phyloP scores from a whole-genome alignment of 2,888 invertebrate genomes.

The Caenorhabditis drosophilae region DNA sequence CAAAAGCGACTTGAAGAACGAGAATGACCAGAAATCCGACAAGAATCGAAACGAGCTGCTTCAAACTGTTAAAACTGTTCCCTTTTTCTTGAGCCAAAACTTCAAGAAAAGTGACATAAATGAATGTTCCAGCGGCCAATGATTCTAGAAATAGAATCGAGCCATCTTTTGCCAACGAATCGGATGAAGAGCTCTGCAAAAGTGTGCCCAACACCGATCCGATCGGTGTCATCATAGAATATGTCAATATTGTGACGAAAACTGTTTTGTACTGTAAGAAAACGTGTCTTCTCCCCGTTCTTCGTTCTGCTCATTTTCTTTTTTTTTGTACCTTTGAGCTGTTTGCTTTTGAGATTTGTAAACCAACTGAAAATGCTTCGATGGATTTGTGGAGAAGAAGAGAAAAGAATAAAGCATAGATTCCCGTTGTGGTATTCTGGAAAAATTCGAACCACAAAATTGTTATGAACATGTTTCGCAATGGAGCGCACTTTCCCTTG shows the following conservation, averaged over 20 bases:
- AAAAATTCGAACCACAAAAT: too few relatives aligned
- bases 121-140: conserved; percentile 65
- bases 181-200: conserved; percentile 14
- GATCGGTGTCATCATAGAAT: conserved; percentile 77
- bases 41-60: conserved; percentile 58
- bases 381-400: conserved; percentile 72
- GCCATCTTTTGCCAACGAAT: conserved; percentile 41
- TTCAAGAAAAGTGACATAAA: conserved; percentile 61
- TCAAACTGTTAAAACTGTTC: conserved; percentile 47
- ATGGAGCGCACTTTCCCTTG: too few relatives aligned
- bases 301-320: too few relatives aligned
- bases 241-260: conserved; percentile 70
- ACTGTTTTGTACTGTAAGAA: conserved; percentile 37
- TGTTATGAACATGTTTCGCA: too few relatives aligned
- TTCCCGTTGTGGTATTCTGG: conserved; percentile 56
- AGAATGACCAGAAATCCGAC: conserved; percentile 58
- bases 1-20: conserved; percentile 15
- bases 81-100: conserved; percentile 49
- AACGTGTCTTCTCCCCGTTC: background rate
- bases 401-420: conserved; percentile 65
- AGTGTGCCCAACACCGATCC: conserved; percentile 71
- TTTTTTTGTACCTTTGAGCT: conserved; percentile 2
- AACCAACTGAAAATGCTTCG: conserved; percentile 74
- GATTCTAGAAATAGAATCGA: conserved; percentile 59
- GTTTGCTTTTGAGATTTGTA: conserved; percentile 66